phyloP scores from a whole-genome alignment of 30 jellyfish, hydroid and myxozoan species.

The Aurelia coerulea region DNA sequence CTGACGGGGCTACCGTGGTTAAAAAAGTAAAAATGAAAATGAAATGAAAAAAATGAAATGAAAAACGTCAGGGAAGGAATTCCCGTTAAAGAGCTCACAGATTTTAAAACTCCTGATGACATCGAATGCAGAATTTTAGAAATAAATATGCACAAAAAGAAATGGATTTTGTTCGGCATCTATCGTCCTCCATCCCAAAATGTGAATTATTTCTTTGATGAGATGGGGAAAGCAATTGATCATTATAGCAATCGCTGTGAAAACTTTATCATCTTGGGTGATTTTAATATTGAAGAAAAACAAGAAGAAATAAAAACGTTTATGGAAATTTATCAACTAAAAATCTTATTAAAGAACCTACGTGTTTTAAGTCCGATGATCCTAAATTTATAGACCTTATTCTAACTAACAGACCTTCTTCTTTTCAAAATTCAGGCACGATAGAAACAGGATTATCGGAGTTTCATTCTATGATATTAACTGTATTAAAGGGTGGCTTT shows the following conservation, averaged over 20 bases:
- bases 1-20: no score
- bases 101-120: constrained; percentile 8
- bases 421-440: constrained; percentile 21
- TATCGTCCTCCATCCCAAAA: not conserved
- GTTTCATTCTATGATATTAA: no score
- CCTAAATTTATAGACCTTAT: constrained; percentile 21
- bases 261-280: no score
- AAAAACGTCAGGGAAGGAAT: not conserved
- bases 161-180: not conserved
- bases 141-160: constrained; percentile 21
- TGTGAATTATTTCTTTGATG: constrained; percentile 21
- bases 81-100: constrained; percentile 8
- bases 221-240: not conserved
- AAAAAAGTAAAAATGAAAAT: no score
- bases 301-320: no score
- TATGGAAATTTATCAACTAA: not conserved
- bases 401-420: constrained; percentile 21
- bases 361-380: constrained; percentile 33
- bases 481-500: no score
- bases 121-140: constrained; percentile 24
- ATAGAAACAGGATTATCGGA: constrained; percentile 12
- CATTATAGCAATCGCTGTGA: no score
- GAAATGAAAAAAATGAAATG: no score
- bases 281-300: no score
- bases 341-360: constrained; percentile 30